Conservation (phyloP, 2,888 invertebrate species). For the Oconnorella tubifera region DNA sequence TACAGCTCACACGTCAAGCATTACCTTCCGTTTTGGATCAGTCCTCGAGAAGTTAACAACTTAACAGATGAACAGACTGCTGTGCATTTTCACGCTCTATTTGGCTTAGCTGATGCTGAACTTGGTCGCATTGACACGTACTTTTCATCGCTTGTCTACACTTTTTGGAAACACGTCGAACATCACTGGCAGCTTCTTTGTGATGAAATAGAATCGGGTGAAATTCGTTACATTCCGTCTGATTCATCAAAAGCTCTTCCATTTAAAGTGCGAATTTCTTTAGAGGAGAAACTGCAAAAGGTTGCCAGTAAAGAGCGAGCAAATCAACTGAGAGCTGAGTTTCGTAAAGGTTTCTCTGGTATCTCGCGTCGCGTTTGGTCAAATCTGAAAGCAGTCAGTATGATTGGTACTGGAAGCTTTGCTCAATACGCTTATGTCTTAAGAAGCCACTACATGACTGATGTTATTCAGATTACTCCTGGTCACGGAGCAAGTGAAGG, state of each 20-base stretch:
- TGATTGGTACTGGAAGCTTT: conserved; percentile 35
- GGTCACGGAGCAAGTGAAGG: conserved; percentile 49
- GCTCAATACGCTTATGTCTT: conserved; percentile 25
- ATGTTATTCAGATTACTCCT: conserved; percentile 28
- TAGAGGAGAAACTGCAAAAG: conserved; percentile 24
- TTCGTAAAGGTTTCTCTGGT: conserved; percentile 36
- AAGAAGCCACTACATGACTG: conserved; percentile 24
- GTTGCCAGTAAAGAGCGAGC: conserved; percentile 34
- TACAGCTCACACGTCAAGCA: conserved; percentile 25
- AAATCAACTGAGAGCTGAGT: conserved; percentile 18
- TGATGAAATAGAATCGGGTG: conserved; percentile 33
- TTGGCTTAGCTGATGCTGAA: conserved; percentile 31
- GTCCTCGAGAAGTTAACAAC: conserved; percentile 26
- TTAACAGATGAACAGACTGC: conserved; percentile 31
- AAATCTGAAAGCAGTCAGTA: conserved; percentile 25
- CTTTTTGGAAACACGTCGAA: conserved; percentile 33
- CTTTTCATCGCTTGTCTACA: conserved; percentile 35
- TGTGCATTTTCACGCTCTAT: conserved; percentile 36
- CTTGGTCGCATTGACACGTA: conserved; percentile 31
- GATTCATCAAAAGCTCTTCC: neutral
- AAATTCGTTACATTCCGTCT: conserved; percentile 16
- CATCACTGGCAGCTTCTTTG: conserved; percentile 34
- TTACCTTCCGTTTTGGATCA: conserved; percentile 21
- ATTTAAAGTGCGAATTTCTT: neutral
- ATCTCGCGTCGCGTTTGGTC: conserved; percentile 37